A percentile compares a stretch with the other conserved stretches of the same genome.
These are phyloP conservation scores for Halocynthia roretzi DNA, from an alignment of 23 tunicate species.

Conservation along the genomic window DNA sequence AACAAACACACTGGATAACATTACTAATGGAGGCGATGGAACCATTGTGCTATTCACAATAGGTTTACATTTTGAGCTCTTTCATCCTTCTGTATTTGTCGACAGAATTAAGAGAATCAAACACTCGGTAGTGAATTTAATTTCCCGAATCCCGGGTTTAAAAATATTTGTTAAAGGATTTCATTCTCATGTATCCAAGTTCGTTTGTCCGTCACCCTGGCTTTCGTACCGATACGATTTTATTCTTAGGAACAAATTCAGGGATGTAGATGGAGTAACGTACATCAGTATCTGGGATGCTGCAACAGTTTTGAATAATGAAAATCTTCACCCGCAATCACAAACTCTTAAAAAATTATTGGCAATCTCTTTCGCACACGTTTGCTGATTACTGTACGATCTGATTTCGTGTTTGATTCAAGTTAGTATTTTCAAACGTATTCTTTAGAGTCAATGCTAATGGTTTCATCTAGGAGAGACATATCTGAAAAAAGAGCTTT, in stretches of 20 bases:
- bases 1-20: constrained; percentile 24
- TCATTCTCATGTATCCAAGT: neutral
- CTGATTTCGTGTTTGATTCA: too few relatives aligned
- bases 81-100: neutral
- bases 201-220: neutral
- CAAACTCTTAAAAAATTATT: neutral
- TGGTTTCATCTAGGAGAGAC: too few relatives aligned
- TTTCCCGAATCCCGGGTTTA: neutral
- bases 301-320: neutral
- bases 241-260: neutral
- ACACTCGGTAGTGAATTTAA: neutral
- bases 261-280: neutral
- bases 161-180: constrained; percentile 6
- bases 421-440: too few relatives aligned
- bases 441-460: too few relatives aligned
- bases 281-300: constrained; percentile 8
- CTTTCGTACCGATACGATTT: neutral
- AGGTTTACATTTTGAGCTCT: constrained; percentile 24
- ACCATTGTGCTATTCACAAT: constrained; percentile 21
- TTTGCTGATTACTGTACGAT: neutral
- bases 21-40: constrained; percentile 34
- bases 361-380: neutral
- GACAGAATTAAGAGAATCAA: constrained; percentile 3
- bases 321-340: constrained; percentile 4
- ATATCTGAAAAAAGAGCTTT: too few relatives aligned